Conservation (phyloP, 2,113 vertebrate species). For the Oenanthe oenanthe region DNA sequence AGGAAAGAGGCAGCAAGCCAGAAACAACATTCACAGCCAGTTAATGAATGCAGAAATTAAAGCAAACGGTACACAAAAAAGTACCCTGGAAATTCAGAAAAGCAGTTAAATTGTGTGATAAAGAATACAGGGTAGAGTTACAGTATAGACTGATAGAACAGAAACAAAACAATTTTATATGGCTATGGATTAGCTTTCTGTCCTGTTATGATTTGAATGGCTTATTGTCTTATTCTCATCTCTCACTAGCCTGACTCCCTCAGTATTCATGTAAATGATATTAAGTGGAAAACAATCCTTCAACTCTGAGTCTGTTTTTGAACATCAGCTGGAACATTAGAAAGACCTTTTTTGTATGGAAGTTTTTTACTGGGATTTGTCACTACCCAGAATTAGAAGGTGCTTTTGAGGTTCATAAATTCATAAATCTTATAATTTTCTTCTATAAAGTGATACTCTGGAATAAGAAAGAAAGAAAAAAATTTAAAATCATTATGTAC, state of each 20-base stretch:
- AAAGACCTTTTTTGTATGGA: neutral
- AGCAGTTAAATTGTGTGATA: neutral
- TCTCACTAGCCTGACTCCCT: neutral
- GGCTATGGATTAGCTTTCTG: neutral
- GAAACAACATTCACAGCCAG: neutral
- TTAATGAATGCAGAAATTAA: conserved; percentile 15
- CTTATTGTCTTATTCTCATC: neutral
- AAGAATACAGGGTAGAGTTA: neutral
- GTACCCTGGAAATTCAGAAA: neutral
- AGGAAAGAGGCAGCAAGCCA: conserved; percentile 16
- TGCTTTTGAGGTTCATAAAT: neutral
- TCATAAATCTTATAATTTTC: neutral
- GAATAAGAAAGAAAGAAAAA: neutral
- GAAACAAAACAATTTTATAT: neutral
- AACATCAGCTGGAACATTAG: neutral
- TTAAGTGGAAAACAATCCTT: neutral
- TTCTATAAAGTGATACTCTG: neutral
- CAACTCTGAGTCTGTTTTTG: neutral
- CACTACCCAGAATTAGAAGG: neutral
- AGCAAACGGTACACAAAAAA: neutral
- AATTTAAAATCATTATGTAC: neutral
- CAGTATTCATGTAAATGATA: neutral
- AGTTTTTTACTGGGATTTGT: neutral
- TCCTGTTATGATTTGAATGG: neutral
- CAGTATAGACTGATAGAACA: neutral